phyloP scores from a whole-genome alignment of 2,888 invertebrate species.

The Neoitamus cyanurus region DNA sequence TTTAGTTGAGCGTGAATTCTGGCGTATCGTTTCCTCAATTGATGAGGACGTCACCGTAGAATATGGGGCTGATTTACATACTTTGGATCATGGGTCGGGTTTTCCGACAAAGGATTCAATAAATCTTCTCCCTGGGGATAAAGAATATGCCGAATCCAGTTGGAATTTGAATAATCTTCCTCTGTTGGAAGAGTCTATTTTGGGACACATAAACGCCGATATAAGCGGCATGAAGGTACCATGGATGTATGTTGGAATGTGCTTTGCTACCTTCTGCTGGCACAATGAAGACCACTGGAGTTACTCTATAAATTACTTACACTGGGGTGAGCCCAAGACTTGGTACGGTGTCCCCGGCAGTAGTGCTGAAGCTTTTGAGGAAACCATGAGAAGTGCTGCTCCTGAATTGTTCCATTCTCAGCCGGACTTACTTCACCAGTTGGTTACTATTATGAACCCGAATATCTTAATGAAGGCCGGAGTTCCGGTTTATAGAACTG shows the following conservation, averaged over 20 bases:
- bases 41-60: conserved; percentile 95
- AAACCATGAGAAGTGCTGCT: conserved; percentile 89
- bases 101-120: conserved; percentile 88
- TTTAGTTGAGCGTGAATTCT: conserved; percentile 92
- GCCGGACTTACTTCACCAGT: conserved; percentile 92
- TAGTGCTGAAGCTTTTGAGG: conserved; percentile 89
- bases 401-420: conserved; percentile 93
- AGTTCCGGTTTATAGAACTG: conserved; percentile 79
- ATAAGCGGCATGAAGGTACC: conserved; percentile 98
- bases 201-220: conserved; percentile 94
- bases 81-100: conserved; percentile 91
- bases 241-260: conserved; percentile 99
- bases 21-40: conserved; percentile 93
- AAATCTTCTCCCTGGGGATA: conserved; percentile 80
- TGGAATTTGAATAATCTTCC: conserved; percentile 98
- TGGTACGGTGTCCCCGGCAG: conserved; percentile 93
- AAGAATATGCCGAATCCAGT: conserved; percentile 85
- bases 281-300: conserved; percentile 99
- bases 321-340: conserved; percentile 94
- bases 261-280: conserved; percentile 98
- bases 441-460: conserved; percentile 97
- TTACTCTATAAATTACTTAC: conserved; percentile 96
- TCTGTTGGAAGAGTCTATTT: conserved; percentile 85
- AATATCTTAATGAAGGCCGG: conserved; percentile 85
- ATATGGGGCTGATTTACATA: conserved; percentile 96